Evolutionary conservation across 2,113 vertebrate genomes (phyloP), one percentile per base, ranked within the genome.

Genomic region (Tetrax tetrax): DNA sequence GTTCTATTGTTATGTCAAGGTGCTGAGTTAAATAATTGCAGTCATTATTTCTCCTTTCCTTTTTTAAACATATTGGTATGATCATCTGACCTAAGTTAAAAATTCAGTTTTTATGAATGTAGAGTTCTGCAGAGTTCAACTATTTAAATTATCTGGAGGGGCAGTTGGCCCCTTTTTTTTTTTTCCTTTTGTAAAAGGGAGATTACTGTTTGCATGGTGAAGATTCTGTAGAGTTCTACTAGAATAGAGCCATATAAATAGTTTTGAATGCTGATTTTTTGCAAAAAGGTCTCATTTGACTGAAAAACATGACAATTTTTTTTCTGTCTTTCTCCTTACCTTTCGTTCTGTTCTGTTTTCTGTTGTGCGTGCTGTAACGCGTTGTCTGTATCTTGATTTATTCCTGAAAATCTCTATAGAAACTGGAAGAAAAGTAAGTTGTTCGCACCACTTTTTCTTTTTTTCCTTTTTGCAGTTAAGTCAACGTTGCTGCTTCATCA

Each of bases 401-500:
- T 59, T 79, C 68, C 41, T 83, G 56, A 70, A 82, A 83, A 74
- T 53, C 21, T 59, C 0, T 59, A 33, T 77, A 61, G 61, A 65
- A 83, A 15, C 19, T 54, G 65, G 12, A 66, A 56, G 23, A 60
- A 89, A 37, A 12, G 3, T 2, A 20, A 16, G 12, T 37, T 80
- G 14, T 29, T 74, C 60, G 59, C 41, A 37, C 4, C 3, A 27
- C n/a, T 75, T 61, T 69, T 87, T 59, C 6, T 80, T 86, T 95
- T 95, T 82, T 76, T 35, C 12, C 7, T 69, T 77, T 53, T 82
- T 83, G 9, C 92, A 99, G 99, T 99, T 59, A 99, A 99, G 95
- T 96, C 98, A 59, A 99, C 99, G 0, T 97, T 99, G 87, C 96
- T 99, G 85, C 97, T 98, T 85, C 98, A 98, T 97, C 99, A 99